Percentiles rank a stretch among this genome's conserved stretches.
Conservation (phyloP, 2,888 invertebrate genomes). For the Elmis aenea region DNA sequence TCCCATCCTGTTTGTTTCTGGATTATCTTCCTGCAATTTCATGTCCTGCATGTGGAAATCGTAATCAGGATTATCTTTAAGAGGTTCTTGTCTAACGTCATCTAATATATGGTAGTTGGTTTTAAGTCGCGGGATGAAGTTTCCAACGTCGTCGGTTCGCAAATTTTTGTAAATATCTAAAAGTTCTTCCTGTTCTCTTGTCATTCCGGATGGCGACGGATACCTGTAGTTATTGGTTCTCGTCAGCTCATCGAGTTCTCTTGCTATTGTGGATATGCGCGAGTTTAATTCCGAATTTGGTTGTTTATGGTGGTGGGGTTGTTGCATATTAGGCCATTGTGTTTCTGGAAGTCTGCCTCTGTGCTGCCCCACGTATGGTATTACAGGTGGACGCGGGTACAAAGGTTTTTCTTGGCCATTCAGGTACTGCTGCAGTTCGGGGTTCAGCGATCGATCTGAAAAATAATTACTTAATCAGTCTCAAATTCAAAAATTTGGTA, state of each 20-base stretch:
- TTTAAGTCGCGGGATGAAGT: conserved; percentile 14
- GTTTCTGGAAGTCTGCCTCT: conserved; percentile 6
- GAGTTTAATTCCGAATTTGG: conserved; percentile 9
- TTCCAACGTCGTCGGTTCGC: conserved; percentile 9
- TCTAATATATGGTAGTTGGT: conserved; percentile 29
- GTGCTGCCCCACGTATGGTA: conserved; percentile 7
- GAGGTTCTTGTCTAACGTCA: conserved; percentile 30
- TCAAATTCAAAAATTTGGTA: too few relatives aligned
- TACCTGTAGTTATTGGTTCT: conserved; percentile 13
- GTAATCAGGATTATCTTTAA: conserved; percentile 30
- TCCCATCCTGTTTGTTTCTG: neutral
- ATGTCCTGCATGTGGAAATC: conserved; percentile 26
- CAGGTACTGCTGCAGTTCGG: conserved; percentile 7
- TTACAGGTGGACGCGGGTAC: conserved; percentile 3
- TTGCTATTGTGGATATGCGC: conserved; percentile 9
- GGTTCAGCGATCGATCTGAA: conserved; percentile 10
- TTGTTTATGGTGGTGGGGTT: conserved; percentile 8
- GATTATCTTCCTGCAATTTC: neutral
- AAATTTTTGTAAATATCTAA: conserved; percentile 4
- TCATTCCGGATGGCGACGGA: conserved; percentile 8
- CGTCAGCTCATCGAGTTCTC: conserved; percentile 10
- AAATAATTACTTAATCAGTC: neutral
- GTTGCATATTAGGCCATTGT: conserved; percentile 12
- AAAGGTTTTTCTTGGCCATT: conserved; percentile 5
- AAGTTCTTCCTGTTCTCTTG: conserved; percentile 1